Percentiles rank a stretch among this genome's conserved stretches.
Conservation (phyloP, 2,888 invertebrate genomes). For the Agrotis clavis region DNA sequence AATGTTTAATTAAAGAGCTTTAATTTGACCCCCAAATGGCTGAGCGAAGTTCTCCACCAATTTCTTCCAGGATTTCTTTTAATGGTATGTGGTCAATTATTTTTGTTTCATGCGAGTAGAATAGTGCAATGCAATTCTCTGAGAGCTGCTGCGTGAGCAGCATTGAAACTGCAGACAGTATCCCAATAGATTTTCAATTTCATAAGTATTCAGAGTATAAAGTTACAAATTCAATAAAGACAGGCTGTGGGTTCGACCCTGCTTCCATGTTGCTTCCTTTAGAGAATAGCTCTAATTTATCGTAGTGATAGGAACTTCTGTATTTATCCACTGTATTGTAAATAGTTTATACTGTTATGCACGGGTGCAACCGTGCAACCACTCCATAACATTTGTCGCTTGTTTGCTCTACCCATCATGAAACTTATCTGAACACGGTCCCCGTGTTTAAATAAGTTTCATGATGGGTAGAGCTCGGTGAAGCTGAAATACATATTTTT, state of each 20-base stretch:
- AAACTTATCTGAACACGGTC: no score
- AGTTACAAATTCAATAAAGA: no score
- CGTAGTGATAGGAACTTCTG: conserved; percentile 29
- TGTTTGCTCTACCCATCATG: conserved; percentile 25
- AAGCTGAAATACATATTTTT: conserved; percentile 13
- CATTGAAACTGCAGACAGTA: no score
- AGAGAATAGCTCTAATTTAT: background rate
- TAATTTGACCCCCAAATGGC: background rate
- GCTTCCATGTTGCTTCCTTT: no score
- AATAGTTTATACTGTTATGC: background rate
- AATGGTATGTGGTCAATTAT: background rate
- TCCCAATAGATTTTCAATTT: no score
- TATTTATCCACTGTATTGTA: conserved; percentile 2
- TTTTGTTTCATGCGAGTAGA: background rate
- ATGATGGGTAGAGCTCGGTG: conserved; percentile 16
- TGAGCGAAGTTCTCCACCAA: no score
- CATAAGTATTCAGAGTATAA: no score
- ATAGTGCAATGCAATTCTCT: no score
- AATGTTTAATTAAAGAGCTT: background rate
- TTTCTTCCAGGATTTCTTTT: no score
- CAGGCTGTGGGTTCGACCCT: no score
- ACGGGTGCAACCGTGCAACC: conserved; percentile 35
- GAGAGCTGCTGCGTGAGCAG: no score
- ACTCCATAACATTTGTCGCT: conserved; percentile 31
- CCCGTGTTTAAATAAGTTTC: no score